phyloP scores from a whole-genome alignment of 1,140 invertebrate genomes.

The Magallana ariakensis region DNA sequence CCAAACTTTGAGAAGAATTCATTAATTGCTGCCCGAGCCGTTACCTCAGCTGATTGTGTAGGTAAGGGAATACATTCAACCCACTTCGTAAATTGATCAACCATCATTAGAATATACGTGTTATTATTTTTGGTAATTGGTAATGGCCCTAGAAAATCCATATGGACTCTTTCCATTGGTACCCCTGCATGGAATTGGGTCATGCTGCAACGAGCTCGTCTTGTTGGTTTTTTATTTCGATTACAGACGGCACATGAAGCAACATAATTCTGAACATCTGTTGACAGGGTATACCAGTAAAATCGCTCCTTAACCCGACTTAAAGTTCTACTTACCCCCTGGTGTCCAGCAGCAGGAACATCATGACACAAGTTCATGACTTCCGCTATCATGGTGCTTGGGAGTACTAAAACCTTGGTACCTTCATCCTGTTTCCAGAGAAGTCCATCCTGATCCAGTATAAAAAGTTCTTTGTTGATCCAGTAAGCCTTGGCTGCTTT shows the following conservation, averaged over 20 bases:
- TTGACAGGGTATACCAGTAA: constrained; percentile 43
- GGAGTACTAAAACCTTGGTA: neutral
- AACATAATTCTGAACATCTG: constrained; percentile 46
- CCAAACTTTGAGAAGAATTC: constrained; percentile 50
- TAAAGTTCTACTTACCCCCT: constrained; percentile 31
- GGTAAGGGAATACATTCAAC: constrained; percentile 53
- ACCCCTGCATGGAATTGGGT: constrained; percentile 42
- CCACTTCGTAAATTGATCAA: constrained; percentile 59
- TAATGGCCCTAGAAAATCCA: constrained; percentile 52
- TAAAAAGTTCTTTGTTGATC: constrained; percentile 30
- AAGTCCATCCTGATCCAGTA: neutral
- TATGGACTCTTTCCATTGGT: constrained; percentile 57
- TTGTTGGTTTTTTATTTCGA: constrained; percentile 43
- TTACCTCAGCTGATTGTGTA: constrained; percentile 47
- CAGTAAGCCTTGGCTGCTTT: constrained; percentile 39
- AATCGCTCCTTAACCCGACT: neutral
- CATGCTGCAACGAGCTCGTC: constrained; percentile 16
- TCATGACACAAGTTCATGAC: constrained; percentile 35
- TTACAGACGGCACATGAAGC: constrained; percentile 46
- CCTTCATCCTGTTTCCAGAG: constrained; percentile 6
- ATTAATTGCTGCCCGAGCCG: constrained; percentile 30
- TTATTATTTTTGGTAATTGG: constrained; percentile 33
- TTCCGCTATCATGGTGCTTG: neutral
- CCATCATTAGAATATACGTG: constrained; percentile 49
- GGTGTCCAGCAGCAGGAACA: constrained; percentile 46